These are phyloP conservation scores for Heterotis niloticus DNA, from an alignment of 2,113 vertebrate species.

Conservation along the genomic window DNA sequence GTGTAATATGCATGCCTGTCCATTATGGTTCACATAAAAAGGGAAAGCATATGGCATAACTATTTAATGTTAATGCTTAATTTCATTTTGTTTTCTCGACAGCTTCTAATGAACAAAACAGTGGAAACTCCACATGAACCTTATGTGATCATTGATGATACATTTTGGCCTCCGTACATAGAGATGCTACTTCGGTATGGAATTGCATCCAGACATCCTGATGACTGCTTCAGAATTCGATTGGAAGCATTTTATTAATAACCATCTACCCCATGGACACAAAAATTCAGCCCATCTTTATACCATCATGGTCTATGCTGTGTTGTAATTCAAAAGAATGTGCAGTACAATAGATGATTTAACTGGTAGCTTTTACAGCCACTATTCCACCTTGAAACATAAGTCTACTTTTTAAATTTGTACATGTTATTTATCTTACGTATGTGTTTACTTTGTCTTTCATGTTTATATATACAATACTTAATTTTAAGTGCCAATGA, in stretches of 20 bases:
- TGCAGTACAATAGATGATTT: not conserved
- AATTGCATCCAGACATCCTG: slow-evolving; percentile 77
- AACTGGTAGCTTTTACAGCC: not conserved
- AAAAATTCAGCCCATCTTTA: not conserved
- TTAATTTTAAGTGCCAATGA: not conserved
- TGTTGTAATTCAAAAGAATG: not conserved
- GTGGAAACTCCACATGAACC: slow-evolving; percentile 81
- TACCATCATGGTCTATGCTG: not conserved
- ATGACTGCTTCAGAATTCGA: slow-evolving; percentile 76
- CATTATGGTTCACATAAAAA: not conserved
- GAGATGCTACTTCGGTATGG: slow-evolving; percentile 83
- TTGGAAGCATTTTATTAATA: slow-evolving; percentile 65
- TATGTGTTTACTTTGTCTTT: not conserved
- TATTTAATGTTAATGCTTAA: not conserved
- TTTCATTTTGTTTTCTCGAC: slow-evolving; percentile 22
- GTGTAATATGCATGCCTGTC: not conserved
- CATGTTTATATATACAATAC: not conserved
- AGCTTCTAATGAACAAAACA: slow-evolving; percentile 77
- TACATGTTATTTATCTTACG: not conserved
- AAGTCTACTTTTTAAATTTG: slow-evolving; percentile 1
- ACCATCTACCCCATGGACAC: not conserved
- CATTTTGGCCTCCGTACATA: slow-evolving; percentile 86
- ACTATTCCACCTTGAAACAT: not conserved
- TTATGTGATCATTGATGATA: slow-evolving; percentile 67
- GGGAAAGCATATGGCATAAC: not conserved